Conservation (phyloP, 2,797 vertebrate species). For the Tapirus indicus region DNA sequence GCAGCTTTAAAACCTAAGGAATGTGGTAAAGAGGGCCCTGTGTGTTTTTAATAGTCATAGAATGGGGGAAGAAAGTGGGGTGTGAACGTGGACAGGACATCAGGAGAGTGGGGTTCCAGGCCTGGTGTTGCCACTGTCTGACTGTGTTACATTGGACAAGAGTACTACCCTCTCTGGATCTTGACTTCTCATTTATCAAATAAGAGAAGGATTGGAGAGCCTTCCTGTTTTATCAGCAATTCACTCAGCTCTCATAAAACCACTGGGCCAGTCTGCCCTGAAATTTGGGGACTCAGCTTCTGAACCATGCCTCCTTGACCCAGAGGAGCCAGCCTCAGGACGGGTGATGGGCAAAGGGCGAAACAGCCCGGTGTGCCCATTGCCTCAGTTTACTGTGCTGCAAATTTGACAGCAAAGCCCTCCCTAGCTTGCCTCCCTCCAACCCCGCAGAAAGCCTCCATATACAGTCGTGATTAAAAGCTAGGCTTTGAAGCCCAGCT, state of each 20-base stretch:
- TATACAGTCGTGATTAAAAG: background rate
- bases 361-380: background rate
- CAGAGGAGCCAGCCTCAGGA: background rate
- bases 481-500: background rate
- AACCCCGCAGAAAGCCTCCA: background rate
- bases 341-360: background rate
- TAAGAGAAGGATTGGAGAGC: background rate
- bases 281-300: background rate
- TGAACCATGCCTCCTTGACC: background rate
- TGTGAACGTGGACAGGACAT: constrained; percentile 35
- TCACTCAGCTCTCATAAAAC: background rate
- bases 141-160: constrained; percentile 26
- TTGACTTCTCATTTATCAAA: constrained; percentile 28
- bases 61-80: background rate
- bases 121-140: constrained; percentile 59
- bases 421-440: background rate
- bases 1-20: constrained; percentile 65
- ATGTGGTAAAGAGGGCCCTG: constrained; percentile 69
- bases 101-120: constrained; percentile 49
- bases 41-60: constrained; percentile 65
- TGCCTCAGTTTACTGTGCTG: background rate
- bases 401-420: background rate
- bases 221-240: background rate
- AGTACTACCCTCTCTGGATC: background rate
- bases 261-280: background rate